Evolutionary conservation across 2,888 invertebrate genomes (phyloP), one percentile per base, ranked within the genome.

Genomic region (Ecdyonurus torrentis): DNA sequence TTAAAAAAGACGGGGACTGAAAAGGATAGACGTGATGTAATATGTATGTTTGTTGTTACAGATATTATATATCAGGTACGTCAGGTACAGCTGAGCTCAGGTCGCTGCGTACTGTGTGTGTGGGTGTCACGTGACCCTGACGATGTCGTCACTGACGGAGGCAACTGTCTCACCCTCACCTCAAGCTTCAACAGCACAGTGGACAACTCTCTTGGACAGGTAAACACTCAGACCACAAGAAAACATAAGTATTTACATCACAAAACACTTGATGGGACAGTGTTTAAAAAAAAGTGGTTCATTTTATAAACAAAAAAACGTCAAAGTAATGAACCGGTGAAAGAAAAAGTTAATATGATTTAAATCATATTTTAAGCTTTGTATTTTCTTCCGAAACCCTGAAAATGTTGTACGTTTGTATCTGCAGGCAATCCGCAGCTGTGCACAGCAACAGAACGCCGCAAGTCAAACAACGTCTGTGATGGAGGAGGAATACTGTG

Each of bases 61-160:
- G 79, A 73, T 63, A 77, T 79, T 1, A 68, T 79, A 20, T 81
- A 81, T 58, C 74, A 74, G 65, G 70, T 76, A 18, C 70, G 71
- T 66, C 69, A 69, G 37, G 70, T 75, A 2, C 67, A 68, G 50
- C 66, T 75, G 58, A 74, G 73, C 1, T 76, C 76, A 64, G 81
- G 81, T 1, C 73, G 75, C n/a, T 71, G 75, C 59, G 78, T 83
- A 24, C 81, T 80, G 64, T 83, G 82, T 72, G 79, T 84, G 69
- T 85, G 84, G 79, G 78, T 84, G 61, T 81, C 83, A 23, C 73
- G 78, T 3, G 77, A 78, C 67, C 76, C 76, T 0, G 73, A 73
- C 63, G 74, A 74, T 62, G 68, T 70, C 1, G 72, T 67, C 0
- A 75, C 75, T 63, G 72, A 73, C 3, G 70, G 71, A 18, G 66